phyloP scores from a whole-genome alignment of 2,113 vertebrate genomes.

The Stigmatopora argus region DNA sequence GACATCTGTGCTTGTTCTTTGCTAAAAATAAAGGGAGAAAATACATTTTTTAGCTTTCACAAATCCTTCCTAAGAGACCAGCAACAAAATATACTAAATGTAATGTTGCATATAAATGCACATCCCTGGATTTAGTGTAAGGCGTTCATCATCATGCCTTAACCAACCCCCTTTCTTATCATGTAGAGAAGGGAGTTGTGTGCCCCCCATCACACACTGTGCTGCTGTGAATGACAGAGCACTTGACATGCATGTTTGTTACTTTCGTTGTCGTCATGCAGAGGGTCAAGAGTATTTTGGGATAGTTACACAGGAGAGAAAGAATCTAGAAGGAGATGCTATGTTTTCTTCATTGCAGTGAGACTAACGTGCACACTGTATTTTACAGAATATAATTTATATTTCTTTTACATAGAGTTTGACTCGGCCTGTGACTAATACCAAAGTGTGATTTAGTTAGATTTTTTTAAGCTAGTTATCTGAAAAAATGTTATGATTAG shows the following conservation, averaged over 20 bases:
- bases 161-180: conserved; percentile 19
- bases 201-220: conserved; percentile 42
- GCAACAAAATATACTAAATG: conserved; percentile 21
- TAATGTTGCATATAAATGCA: conserved; percentile 26
- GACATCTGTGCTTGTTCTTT: background rate
- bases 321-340: conserved; percentile 13
- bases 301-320: background rate
- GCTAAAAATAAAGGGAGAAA: background rate
- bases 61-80: background rate
- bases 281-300: conserved; percentile 15
- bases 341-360: conserved; percentile 38
- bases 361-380: conserved; percentile 15
- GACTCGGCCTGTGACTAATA: no score
- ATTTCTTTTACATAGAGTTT: no score
- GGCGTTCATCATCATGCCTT: conserved; percentile 44
- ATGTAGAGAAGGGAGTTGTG: conserved; percentile 25
- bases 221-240: conserved; percentile 53
- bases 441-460: no score
- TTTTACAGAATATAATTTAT: no score
- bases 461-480: no score
- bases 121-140: conserved; percentile 12
- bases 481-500: no score
- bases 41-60: background rate
- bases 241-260: conserved; percentile 52
- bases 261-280: conserved; percentile 36